These are phyloP conservation scores for Chondrilla cf. caribensis DNA, from an alignment of 37 sponge, comb jelly and placozoan species.

Conservation along the genomic window DNA sequence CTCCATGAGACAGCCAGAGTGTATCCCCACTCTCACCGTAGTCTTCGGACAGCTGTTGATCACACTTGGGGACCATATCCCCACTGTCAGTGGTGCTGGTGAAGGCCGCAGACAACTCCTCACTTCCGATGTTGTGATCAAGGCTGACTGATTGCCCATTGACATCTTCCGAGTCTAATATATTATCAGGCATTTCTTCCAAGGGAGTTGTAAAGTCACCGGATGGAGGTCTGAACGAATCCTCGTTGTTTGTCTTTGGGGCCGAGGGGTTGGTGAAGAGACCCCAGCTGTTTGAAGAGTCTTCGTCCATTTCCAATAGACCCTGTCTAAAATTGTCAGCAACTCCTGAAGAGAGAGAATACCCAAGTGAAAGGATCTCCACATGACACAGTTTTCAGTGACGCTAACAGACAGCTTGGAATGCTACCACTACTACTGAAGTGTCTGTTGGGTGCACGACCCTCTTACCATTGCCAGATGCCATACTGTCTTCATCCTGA, in stretches of 20 bases:
- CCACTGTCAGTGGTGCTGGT: neutral
- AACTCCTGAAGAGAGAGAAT: neutral
- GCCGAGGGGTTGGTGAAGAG: neutral
- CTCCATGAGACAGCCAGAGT: too few species aligned
- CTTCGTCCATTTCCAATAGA: neutral
- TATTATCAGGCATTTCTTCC: conserved; percentile 20
- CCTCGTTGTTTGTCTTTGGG: neutral
- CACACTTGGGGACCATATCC: neutral
- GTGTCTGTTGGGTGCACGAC: too few species aligned
- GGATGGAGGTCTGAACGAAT: neutral
- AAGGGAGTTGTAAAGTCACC: neutral
- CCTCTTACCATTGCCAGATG: too few species aligned
- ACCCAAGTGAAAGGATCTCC: neutral
- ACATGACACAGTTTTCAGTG: neutral
- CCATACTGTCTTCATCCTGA: conserved; percentile 20
- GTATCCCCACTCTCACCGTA: neutral
- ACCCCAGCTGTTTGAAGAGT: conserved; percentile 18
- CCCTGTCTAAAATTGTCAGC: neutral
- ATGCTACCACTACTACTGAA: too few species aligned
- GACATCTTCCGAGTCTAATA: conserved; percentile 2
- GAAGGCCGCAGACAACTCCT: too few species aligned
- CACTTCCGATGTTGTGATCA: too few species aligned
- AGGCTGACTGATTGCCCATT: neutral
- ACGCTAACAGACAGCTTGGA: neutral
- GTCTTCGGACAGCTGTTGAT: neutral